These are phyloP conservation scores for Esperia sulphurella DNA, from an alignment of 2,888 invertebrate genomes.

Conservation along the genomic window DNA sequence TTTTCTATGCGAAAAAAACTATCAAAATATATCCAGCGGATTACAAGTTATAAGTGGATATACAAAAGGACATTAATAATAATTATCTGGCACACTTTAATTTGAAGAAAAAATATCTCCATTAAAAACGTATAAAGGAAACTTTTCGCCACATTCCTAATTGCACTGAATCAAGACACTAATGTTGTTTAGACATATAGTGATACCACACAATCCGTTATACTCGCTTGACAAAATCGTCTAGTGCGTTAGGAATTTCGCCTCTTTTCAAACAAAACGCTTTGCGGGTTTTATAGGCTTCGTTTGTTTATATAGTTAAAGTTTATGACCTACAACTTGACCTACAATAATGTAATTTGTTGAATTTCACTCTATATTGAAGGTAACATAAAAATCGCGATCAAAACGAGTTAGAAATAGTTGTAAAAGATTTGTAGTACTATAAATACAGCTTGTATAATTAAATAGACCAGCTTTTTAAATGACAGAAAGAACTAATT, in stretches of 20 bases:
- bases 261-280: constrained; percentile 16
- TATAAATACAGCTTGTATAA: no score
- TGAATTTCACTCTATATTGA: no score
- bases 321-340: neutral
- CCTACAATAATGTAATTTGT: no score
- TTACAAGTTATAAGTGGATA: no score
- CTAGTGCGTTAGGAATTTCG: constrained; percentile 28
- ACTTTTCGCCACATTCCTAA: constrained; percentile 2
- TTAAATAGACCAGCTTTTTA: no score
- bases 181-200: constrained; percentile 12
- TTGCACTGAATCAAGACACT: constrained; percentile 7
- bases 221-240: constrained; percentile 3
- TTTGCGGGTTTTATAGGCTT: neutral
- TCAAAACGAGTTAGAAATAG: no score
- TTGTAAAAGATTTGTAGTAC: no score
- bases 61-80: neutral
- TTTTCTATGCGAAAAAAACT: no score
- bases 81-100: neutral
- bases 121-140: neutral
- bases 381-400: no score
- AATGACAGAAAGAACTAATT: no score
- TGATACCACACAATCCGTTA: constrained; percentile 8
- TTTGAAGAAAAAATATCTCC: neutral
- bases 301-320: constrained; percentile 4
- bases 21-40: no score